Conservation (phyloP, 2,797 vertebrate genomes). For the Sandelia bainsii region DNA sequence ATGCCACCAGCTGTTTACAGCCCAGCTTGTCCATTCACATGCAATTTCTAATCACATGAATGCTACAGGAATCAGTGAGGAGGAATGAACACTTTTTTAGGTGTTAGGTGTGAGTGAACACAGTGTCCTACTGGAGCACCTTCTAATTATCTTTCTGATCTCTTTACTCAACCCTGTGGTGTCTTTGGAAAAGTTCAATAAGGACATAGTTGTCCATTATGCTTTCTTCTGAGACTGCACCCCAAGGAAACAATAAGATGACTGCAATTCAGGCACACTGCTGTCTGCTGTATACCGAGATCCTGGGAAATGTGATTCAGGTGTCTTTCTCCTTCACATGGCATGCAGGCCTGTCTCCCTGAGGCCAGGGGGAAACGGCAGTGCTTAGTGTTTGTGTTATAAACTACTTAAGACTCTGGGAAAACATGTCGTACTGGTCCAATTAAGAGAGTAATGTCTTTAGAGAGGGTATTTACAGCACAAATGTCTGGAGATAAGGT, state of each 20-base stretch:
- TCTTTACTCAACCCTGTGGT: slow-evolving; percentile 49
- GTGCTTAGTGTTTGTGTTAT: slow-evolving; percentile 63
- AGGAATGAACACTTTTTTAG: slow-evolving; percentile 60
- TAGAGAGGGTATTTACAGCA: slow-evolving; percentile 73
- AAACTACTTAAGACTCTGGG: slow-evolving; percentile 79
- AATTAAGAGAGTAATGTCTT: slow-evolving; percentile 81
- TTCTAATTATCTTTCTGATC: slow-evolving; percentile 67
- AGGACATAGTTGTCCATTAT: slow-evolving; percentile 51
- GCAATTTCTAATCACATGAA: slow-evolving; percentile 58
- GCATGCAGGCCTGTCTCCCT: slow-evolving; percentile 59
- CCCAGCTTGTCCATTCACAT: slow-evolving; percentile 63
- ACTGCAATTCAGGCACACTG: slow-evolving; percentile 27
- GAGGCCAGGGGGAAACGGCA: slow-evolving; percentile 56
- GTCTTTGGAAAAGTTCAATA: slow-evolving; percentile 54
- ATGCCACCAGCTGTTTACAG: slow-evolving; percentile 66
- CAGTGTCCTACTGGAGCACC: slow-evolving; percentile 57
- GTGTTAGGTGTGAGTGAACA: slow-evolving; percentile 55
- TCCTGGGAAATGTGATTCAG: slow-evolving; percentile 66
- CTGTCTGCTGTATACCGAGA: slow-evolving; percentile 28
- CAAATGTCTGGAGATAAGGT: slow-evolving; percentile 60
- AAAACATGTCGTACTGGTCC: slow-evolving; percentile 72
- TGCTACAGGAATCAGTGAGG: slow-evolving; percentile 48
- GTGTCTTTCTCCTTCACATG: slow-evolving; percentile 69
- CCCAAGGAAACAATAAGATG: slow-evolving; percentile 48
- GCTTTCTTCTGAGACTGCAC: slow-evolving; percentile 42